phyloP scores from a whole-genome alignment of 2,113 vertebrate genomes.

The Brachypteracias leptosomus region DNA sequence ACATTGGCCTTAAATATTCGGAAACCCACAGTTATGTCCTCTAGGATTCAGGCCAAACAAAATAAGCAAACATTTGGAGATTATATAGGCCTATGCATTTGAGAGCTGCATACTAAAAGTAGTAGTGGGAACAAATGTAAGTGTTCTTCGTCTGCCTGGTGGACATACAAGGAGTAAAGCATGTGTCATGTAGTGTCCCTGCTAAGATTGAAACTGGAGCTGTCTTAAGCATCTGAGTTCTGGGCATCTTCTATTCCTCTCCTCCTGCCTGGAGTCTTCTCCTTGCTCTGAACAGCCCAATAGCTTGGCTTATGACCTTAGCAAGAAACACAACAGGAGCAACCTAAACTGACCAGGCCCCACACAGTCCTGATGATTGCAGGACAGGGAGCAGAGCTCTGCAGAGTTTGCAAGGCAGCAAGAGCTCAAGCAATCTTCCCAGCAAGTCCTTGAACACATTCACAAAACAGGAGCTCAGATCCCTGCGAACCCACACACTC shows the following conservation, averaged over 20 bases:
- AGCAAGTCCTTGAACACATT: neutral
- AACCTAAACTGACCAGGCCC: neutral
- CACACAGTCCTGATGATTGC: fast-evolving
- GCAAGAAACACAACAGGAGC: neutral
- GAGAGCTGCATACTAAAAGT: neutral
- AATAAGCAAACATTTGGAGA: constrained; percentile 11
- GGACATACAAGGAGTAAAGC: neutral
- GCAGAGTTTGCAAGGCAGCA: neutral
- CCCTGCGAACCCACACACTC: neutral
- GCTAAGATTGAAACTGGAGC: neutral
- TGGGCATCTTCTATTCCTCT: neutral
- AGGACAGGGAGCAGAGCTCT: neutral
- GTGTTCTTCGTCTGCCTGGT: neutral
- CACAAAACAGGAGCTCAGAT: neutral
- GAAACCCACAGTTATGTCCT: constrained; percentile 61
- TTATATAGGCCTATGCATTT: neutral
- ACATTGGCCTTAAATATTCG: constrained; percentile 57
- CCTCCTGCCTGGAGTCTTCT: neutral
- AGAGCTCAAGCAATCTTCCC: neutral
- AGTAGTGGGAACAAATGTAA: neutral
- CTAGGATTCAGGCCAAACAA: constrained; percentile 48
- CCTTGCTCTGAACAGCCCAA: neutral
- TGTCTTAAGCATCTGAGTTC: neutral
- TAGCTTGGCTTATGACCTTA: neutral
- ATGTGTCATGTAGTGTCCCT: neutral